These are phyloP conservation scores for Engystomops pustulosus DNA, from an alignment of 2,113 vertebrate species.

Conservation along the genomic window DNA sequence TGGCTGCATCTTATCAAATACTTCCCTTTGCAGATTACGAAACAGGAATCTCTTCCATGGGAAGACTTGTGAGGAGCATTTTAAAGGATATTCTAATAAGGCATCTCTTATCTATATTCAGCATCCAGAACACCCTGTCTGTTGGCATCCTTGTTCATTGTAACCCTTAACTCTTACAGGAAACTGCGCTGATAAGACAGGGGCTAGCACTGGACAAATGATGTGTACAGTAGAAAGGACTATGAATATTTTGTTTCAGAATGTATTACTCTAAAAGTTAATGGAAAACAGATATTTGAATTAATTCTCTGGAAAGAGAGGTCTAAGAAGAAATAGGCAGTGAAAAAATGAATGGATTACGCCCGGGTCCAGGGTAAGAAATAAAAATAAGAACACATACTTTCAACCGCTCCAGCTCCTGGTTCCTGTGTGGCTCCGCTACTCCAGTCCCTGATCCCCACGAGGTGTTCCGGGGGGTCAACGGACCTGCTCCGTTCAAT, in stretches of 20 bases:
- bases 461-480: too few species aligned
- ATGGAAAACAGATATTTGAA: too few species aligned
- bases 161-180: slow-evolving; percentile 28
- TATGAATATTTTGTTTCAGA: neutral
- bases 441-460: too few species aligned
- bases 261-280: neutral
- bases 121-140: slow-evolving; percentile 10
- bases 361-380: too few species aligned
- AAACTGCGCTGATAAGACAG: neutral
- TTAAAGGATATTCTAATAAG: slow-evolving; percentile 39
- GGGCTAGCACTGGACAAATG: neutral
- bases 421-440: too few species aligned
- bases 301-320: too few species aligned
- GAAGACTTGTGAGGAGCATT: slow-evolving; percentile 24
- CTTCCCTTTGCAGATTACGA: slow-evolving; percentile 51
- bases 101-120: neutral
- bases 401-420: too few species aligned
- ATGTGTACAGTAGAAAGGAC: neutral
- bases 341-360: too few species aligned
- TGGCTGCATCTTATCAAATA: slow-evolving; percentile 56
- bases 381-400: too few species aligned
- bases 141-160: slow-evolving; percentile 6
- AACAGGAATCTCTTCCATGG: slow-evolving; percentile 55
- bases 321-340: too few species aligned
- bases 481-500: too few species aligned